Evolutionary conservation across 2,113 vertebrate species (phyloP), one percentile per base, ranked within the genome.

Genomic region (Carassius auratus): DNA sequence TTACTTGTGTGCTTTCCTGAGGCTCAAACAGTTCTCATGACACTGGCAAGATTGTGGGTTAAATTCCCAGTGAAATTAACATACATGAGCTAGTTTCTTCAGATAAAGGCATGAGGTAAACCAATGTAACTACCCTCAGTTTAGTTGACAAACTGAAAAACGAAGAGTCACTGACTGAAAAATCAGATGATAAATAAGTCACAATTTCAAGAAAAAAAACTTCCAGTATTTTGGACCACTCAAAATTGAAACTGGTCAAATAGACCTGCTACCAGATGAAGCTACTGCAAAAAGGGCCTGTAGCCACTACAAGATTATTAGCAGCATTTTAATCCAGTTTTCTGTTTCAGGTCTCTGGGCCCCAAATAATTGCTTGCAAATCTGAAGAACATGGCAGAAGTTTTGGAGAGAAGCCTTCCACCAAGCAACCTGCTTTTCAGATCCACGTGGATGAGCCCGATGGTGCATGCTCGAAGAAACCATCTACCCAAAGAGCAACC

Each of bases 391-490:
- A 85, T 55, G 87, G 88, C 36, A 91, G 87, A 84, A 87, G 81
- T 36, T 93, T 91, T 73, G 66, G 86, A 0, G 96, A 96, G 76
- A 97, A 93, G 87, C 87, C 88, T 1, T 48, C 59, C 4, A 36
- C 66, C 73, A 96, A 94, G 66, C 96, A 89, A 75, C 91, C 93
- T 57, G 45, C 93, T 5, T 96, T 97, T 84, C 90, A 94, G 85
- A 94, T 97, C 87, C 96, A 97, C n/a, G 88, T 97, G 88, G 98
- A 99, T 81, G 96, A 97, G 88, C 93, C 95, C 1, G 96, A 97
- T 64, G 91, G 90, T 0, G 88, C 93, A 80, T 91, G 90, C 69
- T 69, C 85, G 3, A 95, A 91, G 78, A 95, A 90, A 82, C 89
- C 21, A 0, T 84, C 86, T 0, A 33, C 83, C 3, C 95, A 92